Conservation (phyloP, 2,888 invertebrate species). For the Bugula neritina region DNA sequence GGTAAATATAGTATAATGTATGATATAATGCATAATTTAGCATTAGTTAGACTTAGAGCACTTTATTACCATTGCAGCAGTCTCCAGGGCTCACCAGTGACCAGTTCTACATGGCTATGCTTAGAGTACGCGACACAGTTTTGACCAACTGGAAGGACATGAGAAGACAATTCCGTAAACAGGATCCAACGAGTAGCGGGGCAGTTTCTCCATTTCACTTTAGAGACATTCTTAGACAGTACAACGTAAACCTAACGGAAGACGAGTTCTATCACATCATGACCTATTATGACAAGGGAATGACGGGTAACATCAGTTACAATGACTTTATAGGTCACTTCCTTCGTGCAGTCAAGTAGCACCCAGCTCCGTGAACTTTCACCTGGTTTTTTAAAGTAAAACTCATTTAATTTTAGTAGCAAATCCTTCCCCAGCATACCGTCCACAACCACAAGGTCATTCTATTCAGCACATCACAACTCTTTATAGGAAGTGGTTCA, state of each 20-base stretch:
- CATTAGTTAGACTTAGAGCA: too few species aligned
- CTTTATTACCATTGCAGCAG: too few species aligned
- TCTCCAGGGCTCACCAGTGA: slow-evolving; percentile 4
- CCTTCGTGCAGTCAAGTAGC: slow-evolving; percentile 31
- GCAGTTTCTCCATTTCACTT: slow-evolving; percentile 39
- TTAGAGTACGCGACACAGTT: slow-evolving; percentile 40
- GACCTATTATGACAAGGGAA: slow-evolving; percentile 41
- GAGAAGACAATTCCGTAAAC: slow-evolving; percentile 39
- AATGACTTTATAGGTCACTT: slow-evolving; percentile 47
- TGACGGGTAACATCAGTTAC: slow-evolving; percentile 43
- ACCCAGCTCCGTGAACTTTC: too few species aligned
- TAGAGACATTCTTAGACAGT: slow-evolving; percentile 41
- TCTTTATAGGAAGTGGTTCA: too few species aligned
- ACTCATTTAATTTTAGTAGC: too few species aligned
- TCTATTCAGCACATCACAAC: too few species aligned
- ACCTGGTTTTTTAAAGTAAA: too few species aligned
- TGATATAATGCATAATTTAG: too few species aligned
- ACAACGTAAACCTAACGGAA: slow-evolving; percentile 45
- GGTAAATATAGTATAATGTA: too few species aligned
- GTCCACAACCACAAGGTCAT: too few species aligned
- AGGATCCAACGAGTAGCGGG: slow-evolving; percentile 38
- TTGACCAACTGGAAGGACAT: slow-evolving; percentile 48
- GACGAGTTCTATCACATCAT: slow-evolving; percentile 46
- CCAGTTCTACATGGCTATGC: slow-evolving; percentile 31
- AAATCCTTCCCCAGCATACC: too few species aligned